A percentile compares a stretch with the other conserved stretches of the same genome.
Evolutionary conservation across 2,888 invertebrate genomes (phyloP).

Genomic region (Slavum lentiscoides): DNA sequence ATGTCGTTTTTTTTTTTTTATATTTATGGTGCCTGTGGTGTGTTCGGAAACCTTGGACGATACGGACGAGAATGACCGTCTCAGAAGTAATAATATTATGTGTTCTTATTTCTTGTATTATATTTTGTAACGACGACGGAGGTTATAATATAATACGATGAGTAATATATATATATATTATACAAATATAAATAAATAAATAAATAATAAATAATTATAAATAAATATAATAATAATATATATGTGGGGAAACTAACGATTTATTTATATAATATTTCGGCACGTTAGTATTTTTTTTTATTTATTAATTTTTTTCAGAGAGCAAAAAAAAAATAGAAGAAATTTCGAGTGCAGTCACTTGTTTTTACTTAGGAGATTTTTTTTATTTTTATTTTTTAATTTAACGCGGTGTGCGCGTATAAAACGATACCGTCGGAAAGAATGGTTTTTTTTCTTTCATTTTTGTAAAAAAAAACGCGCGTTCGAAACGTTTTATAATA

Average conservation of each 20-base stretch:
- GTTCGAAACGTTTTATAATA: too few species aligned
- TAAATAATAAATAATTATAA: background rate
- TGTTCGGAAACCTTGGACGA: slow-evolving; percentile 23
- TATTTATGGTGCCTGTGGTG: background rate
- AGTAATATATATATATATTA: too few species aligned
- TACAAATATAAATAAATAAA: background rate
- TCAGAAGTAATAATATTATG: background rate
- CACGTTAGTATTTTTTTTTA: background rate
- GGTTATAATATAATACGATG: too few species aligned
- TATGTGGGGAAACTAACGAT: background rate
- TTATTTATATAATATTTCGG: background rate
- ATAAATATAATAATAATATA: background rate
- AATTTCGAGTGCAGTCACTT: background rate
- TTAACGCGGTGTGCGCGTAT: background rate
- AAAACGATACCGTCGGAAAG: background rate
- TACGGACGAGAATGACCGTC: background rate
- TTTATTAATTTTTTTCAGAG: background rate
- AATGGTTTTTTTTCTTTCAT: background rate
- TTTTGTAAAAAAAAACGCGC: too few species aligned
- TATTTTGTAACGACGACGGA: background rate
- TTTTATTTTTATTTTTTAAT: background rate
- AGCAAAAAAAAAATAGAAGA: background rate
- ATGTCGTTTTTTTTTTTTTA: slow-evolving; percentile 18
- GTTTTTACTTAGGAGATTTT: background rate
- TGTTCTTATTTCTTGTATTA: too few species aligned